Evolutionary conservation across 2,888 invertebrate genomes (phyloP).

Genomic region (Sesia apiformis): DNA sequence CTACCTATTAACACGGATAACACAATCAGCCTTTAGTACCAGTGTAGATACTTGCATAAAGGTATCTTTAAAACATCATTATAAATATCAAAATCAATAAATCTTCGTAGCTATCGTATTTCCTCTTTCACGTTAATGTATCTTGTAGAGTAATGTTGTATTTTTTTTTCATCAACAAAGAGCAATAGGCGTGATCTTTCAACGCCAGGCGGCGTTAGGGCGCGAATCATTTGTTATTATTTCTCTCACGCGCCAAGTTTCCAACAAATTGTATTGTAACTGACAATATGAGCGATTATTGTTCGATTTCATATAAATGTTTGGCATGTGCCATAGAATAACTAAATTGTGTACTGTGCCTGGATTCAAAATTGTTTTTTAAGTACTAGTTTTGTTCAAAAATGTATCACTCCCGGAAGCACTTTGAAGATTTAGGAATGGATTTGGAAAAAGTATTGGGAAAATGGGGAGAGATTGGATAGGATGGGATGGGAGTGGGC

Average conservation of each 20-base stretch:
- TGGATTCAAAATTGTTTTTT: too few relatives aligned
- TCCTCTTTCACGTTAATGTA: conserved; percentile 9
- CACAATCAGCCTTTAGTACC: too few relatives aligned
- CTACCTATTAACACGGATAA: too few relatives aligned
- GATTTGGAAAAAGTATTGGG: too few relatives aligned
- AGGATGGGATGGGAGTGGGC: too few relatives aligned
- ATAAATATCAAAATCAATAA: not conserved
- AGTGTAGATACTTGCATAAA: too few relatives aligned
- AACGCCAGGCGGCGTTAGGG: conserved; percentile 72
- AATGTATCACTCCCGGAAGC: not conserved
- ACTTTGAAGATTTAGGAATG: not conserved
- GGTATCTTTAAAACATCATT: not conserved
- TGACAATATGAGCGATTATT: conserved; percentile 74
- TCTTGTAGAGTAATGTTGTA: conserved; percentile 18
- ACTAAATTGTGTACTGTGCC: not conserved
- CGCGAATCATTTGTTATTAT: conserved; percentile 74
- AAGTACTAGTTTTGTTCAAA: not conserved
- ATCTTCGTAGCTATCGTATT: not conserved
- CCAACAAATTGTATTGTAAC: conserved; percentile 72
- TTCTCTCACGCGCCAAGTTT: conserved; percentile 69
- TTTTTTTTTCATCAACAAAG: conserved; percentile 63
- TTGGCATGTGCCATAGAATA: conserved; percentile 11
- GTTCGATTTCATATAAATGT: conserved; percentile 65
- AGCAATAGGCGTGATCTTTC: conserved; percentile 73
- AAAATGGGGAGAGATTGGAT: too few relatives aligned